phyloP scores from a whole-genome alignment of 2,113 vertebrate species.

The Ranitomeya variabilis region DNA sequence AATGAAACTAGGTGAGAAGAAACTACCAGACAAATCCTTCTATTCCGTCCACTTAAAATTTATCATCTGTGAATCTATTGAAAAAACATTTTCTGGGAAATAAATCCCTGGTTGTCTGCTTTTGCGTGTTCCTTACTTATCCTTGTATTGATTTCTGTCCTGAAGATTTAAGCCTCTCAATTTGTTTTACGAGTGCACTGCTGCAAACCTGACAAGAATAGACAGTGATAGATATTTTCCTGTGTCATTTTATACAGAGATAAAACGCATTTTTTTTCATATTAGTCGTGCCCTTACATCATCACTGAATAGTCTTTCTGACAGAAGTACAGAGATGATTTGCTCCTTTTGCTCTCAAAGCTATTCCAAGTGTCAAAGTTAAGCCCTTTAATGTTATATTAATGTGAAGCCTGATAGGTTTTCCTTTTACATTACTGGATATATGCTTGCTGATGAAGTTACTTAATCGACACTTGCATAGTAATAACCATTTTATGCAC shows the following conservation, averaged over 20 bases:
- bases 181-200: conserved; percentile 70
- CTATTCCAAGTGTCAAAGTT: conserved; percentile 49
- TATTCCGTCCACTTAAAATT: conserved; percentile 64
- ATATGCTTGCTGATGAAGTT: not conserved
- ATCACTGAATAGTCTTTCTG: conserved; percentile 61
- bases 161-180: conserved; percentile 69
- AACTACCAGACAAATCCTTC: conserved; percentile 64
- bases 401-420: conserved; percentile 48
- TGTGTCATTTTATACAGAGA: conserved; percentile 66
- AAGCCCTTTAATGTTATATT: conserved; percentile 39
- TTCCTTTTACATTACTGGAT: conserved; percentile 18
- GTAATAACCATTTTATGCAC: not conserved
- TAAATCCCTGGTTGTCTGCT: conserved; percentile 71
- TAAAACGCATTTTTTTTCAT: conserved; percentile 68
- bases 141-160: conserved; percentile 71
- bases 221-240: conserved; percentile 65
- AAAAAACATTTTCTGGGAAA: conserved; percentile 71
- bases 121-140: conserved; percentile 70
- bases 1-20: conserved; percentile 60
- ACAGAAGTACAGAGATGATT: conserved; percentile 55
- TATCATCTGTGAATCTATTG: conserved; percentile 70
- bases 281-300: conserved; percentile 63
- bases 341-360: conserved; percentile 47
- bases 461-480: conserved; percentile 1
- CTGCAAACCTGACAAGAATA: conserved; percentile 64